Evolutionary conservation across 2,888 invertebrate species (phyloP).

Genomic region (Papilio elwesi): DNA sequence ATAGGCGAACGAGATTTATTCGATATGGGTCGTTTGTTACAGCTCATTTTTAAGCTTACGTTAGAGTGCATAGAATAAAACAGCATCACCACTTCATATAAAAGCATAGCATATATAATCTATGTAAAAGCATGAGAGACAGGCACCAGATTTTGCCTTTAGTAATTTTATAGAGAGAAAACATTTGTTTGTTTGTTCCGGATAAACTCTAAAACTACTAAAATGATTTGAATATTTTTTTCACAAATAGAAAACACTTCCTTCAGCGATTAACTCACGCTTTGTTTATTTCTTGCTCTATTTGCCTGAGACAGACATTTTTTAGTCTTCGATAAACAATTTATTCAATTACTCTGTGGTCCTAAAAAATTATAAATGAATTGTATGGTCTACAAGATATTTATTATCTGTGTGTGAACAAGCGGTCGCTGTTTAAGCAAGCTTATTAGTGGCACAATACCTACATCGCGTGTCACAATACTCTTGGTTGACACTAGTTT

Average conservation of each 20-base stretch:
- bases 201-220: no score
- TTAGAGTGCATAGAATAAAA: constrained; percentile 14
- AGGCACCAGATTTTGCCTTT: no score
- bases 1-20: constrained; percentile 34
- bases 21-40: constrained; percentile 27
- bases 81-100: neutral
- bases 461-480: constrained; percentile 34
- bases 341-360: constrained; percentile 24
- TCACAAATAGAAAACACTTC: no score
- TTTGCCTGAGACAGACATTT: no score
- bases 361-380: neutral
- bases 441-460: constrained; percentile 25
- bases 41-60: neutral
- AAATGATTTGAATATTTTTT: no score
- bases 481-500: neutral
- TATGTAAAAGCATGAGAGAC: no score
- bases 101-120: no score
- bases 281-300: no score
- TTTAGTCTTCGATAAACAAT: neutral
- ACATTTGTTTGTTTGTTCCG: no score
- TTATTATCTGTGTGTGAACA: constrained; percentile 8
- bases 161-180: no score
- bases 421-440: constrained; percentile 12
- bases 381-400: constrained; percentile 18
- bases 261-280: no score